These are phyloP conservation scores for Ciconia maguari DNA, from an alignment of 2,113 vertebrate genomes.

Conservation along the genomic window DNA sequence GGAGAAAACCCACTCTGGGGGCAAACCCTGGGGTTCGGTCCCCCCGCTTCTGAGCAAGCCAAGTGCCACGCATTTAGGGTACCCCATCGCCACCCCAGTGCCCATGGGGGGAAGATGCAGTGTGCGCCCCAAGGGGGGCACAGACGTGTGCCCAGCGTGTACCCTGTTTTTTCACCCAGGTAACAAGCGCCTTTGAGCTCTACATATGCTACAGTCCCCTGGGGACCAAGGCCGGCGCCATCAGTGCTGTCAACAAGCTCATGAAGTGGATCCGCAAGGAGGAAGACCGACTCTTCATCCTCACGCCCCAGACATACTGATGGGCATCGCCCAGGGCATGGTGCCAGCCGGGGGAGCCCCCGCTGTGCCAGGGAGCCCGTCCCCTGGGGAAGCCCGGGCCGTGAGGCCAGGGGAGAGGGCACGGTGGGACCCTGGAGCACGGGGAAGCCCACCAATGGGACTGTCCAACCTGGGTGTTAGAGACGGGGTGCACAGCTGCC, in stretches of 20 bases:
- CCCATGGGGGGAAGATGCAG: not conserved
- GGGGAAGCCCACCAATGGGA: not conserved
- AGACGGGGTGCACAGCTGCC: not conserved
- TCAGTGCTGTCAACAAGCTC: slow-evolving; percentile 88
- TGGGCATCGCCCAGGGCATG: not conserved
- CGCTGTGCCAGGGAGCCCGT: not conserved
- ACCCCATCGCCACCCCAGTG: not conserved
- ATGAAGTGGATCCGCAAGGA: slow-evolving; percentile 98
- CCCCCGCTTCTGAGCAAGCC: not conserved
- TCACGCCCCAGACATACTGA: slow-evolving; percentile 93
- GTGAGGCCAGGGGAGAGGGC: not conserved
- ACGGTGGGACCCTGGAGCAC: not conserved
- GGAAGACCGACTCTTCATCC: slow-evolving; percentile 96
- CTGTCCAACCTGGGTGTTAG: not conserved
- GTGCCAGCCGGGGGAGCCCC: not conserved
- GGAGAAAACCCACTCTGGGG: not conserved
- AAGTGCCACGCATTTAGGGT: not conserved
- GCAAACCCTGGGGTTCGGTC: not conserved
- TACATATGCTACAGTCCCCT: slow-evolving; percentile 95
- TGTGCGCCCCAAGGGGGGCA: not conserved
- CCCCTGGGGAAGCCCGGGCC: not conserved
- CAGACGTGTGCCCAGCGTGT: not conserved
- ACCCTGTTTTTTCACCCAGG: slow-evolving; percentile 70
- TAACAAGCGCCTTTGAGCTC: slow-evolving; percentile 95
- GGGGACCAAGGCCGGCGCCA: slow-evolving; percentile 87